Percentiles rank a stretch among this genome's conserved stretches.
Evolutionary conservation across 2,888 invertebrate genomes (phyloP).

Genomic region (Acleris sparsana): DNA sequence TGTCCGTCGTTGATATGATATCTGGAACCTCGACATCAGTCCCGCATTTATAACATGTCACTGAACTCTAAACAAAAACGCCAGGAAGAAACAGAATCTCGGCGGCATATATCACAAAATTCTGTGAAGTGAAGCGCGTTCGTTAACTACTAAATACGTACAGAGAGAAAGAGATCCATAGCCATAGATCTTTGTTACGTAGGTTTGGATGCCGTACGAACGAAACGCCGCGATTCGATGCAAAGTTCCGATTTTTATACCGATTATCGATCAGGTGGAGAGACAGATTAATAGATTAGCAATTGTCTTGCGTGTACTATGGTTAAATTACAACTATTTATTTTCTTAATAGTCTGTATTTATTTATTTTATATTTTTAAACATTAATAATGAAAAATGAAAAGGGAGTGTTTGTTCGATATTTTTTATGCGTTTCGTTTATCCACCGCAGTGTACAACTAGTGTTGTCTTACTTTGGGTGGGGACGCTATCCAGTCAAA

Average conservation of each 20-base stretch:
- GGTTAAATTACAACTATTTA: too few relatives aligned
- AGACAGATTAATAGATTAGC: too few relatives aligned
- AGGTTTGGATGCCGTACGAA: conserved; percentile 26
- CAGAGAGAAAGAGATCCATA: conserved; percentile 65
- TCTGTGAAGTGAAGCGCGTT: conserved; percentile 58
- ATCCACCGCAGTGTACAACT: conserved; percentile 1
- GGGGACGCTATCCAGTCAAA: conserved; percentile 25
- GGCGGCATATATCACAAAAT: conserved; percentile 56
- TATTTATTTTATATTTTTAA: too few relatives aligned
- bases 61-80: conserved; percentile 40
- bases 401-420: too few relatives aligned
- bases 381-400: too few relatives aligned
- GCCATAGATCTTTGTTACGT: conserved; percentile 47
- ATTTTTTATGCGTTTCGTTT: conserved; percentile 26
- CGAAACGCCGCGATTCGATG: conserved; percentile 19
- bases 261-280: not conserved
- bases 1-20: conserved; percentile 52
- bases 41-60: conserved; percentile 49
- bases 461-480: conserved; percentile 34
- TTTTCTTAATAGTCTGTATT: not conserved
- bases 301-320: not conserved
- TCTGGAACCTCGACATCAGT: conserved; percentile 47
- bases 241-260: conserved; percentile 8
- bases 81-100: conserved; percentile 44
- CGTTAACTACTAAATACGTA: conserved; percentile 51